A percentile compares a stretch with the other conserved stretches of the same genome.
Evolutionary conservation across 2,113 vertebrate genomes (phyloP).

Genomic region (Misgurnus mizolepis): DNA sequence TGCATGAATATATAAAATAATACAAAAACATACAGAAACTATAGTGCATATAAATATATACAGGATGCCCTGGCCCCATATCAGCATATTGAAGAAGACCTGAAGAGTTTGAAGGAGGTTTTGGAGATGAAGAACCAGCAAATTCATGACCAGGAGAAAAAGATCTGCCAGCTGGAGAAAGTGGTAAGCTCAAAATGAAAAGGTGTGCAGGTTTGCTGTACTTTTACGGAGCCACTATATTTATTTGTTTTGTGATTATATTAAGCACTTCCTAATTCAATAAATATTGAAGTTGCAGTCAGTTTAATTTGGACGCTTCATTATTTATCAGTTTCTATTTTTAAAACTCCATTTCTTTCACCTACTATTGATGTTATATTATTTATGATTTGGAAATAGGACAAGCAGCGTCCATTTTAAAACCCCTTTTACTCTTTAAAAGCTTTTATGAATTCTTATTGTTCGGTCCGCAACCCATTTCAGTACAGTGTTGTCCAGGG

Average conservation of each 20-base stretch:
- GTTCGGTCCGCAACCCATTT: background rate
- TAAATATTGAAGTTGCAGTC: background rate
- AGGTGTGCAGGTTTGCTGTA: background rate
- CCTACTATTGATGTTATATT: background rate
- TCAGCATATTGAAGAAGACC: slow-evolving; percentile 91
- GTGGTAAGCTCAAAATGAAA: slow-evolving; percentile 80
- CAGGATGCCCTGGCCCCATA: slow-evolving; percentile 90
- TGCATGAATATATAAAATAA: background rate
- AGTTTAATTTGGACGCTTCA: background rate
- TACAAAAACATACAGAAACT: background rate
- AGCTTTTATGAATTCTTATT: background rate
- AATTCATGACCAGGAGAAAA: slow-evolving; percentile 94
- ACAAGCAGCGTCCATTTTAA: background rate
- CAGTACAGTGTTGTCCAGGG: background rate
- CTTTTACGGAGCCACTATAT: background rate
- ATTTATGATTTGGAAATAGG: slow-evolving; percentile 12
- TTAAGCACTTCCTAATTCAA: background rate
- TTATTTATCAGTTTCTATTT: slow-evolving; percentile 21
- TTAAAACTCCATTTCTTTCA: background rate
- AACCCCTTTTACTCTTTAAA: background rate
- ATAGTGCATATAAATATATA: background rate
- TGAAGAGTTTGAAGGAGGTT: slow-evolving; percentile 91
- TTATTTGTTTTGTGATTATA: background rate
- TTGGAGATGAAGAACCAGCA: slow-evolving; percentile 97
- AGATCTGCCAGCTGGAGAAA: slow-evolving; percentile 91